Evolutionary conservation across 2,113 vertebrate species (phyloP).

Genomic region (Neotragus moschatus): DNA sequence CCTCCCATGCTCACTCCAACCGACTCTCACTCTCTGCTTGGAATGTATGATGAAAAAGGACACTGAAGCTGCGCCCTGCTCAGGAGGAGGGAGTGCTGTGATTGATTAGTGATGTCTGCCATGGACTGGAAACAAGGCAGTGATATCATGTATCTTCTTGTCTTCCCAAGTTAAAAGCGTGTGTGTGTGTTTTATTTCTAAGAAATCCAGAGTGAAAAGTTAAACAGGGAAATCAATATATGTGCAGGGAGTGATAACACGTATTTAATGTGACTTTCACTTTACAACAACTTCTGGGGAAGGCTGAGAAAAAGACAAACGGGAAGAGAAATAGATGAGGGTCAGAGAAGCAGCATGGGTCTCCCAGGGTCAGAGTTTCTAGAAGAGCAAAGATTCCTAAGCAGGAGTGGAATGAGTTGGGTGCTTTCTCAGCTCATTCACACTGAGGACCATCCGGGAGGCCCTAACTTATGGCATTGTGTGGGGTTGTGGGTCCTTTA

Average conservation of each 20-base stretch:
- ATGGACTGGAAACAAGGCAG: background rate
- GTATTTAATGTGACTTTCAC: background rate
- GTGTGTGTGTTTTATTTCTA: background rate
- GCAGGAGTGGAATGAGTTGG: background rate
- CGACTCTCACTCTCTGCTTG: background rate
- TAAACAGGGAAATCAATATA: background rate
- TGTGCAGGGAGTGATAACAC: background rate
- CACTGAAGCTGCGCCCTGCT: background rate
- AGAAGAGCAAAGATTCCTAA: background rate
- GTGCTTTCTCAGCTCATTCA: background rate
- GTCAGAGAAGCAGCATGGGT: background rate
- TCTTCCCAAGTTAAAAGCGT: background rate
- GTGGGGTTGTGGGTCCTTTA: background rate
- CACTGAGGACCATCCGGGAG: background rate
- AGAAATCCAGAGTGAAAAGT: background rate
- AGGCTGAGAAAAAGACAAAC: background rate
- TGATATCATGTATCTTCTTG: background rate
- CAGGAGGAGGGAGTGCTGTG: background rate
- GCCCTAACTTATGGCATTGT: background rate
- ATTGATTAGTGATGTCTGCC: conserved; percentile 7
- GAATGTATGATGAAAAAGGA: background rate
- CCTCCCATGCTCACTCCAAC: background rate
- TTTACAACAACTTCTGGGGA: background rate
- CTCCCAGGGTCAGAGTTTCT: background rate
- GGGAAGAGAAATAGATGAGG: background rate